Base-by-base conservation (phyloP, 2,797 vertebrate genomes). In the Cossypha dichroa region DNA sequence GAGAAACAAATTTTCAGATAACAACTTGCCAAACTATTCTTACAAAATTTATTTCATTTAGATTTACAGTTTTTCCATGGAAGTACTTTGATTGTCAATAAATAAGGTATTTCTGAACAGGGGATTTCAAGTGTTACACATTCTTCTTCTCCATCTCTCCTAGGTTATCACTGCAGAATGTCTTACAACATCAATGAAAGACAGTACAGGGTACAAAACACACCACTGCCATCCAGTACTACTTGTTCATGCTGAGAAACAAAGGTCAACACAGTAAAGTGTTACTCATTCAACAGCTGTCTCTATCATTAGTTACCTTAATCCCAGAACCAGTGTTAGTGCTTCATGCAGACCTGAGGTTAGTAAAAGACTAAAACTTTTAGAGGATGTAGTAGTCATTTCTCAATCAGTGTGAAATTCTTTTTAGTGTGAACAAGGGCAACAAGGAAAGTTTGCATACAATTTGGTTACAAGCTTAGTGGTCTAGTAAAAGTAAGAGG, bases 291-390 rank as follows among this genome's bases (percentile, higher is more conserved):
- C 94, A 97, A 96, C 88, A 92, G 88, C 73, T 85, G 84, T 88
- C 85, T 97, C 96, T 97, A 97, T 88, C 93, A 97, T 98, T 98
- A 98, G 97, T 97, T 96, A 97, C 97, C 97, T 97, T 98, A 95
- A 97, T 98, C 97, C 97, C 97, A 97, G 97, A 98, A 97, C 96
- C 95, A 96, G 92, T 94, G 98, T 98, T 98, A 98, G 97, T 97
- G 94, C 94, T 96, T 97, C 99, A 99, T 99, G 99, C 99, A 99
- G 97, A 98, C 98, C 98, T 98, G 97, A 97, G 96, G 97, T 98
- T 98, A 98, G 98, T 98, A 97, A 97, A 94, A 97, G 97, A 91
- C 96, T 95, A 98, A 96, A 96, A 97, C 97, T 96, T 97, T 96
- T 94, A 96, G 94, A 98, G 96, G 97, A 95, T 95, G 95, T 97